Evolutionary conservation across 2,888 invertebrate species (phyloP), one percentile per base, ranked within the genome.

Genomic region (Alentia gelatinosa): DNA sequence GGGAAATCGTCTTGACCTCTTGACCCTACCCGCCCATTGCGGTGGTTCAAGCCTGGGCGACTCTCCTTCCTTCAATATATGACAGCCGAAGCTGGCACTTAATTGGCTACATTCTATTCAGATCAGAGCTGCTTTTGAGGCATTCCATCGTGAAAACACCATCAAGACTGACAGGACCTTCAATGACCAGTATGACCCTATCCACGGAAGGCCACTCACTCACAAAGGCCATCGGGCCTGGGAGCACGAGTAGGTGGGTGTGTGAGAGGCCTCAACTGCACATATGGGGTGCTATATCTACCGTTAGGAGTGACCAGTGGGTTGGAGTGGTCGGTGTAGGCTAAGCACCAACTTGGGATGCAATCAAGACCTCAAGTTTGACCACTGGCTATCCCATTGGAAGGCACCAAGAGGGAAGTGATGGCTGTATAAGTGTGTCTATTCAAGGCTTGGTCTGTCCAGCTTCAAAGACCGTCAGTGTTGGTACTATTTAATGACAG

Each of bases 261-360:
- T 26, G 30, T 30, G 68, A 68, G 68, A 26, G 68, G 12, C 12
- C 30, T 1, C 12, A 12, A 68, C 68, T 68, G 68, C 30, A 68
- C 68, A 68, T 68, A 68, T 68, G 68, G 68, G n/a, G 30, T 3
- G 30, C 5, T 56, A n/a, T 26, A 30, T 47, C 19, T 30, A 68
- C 68, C 68, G 68, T 68, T 68, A 68, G 68, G 26, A 68, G 68
- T 68, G 68, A 68, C 68, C 68, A 68, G 30, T 68, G 33, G 12
- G 30, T 26, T n/a, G 68, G 15, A 68, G 30, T 30, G 68, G 56
- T 12, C 30, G 30, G 68, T 30, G 12, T 19, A 56, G 15, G 68
- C n/a, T 68, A 68, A 68, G 68, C 68, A 68, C 33, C 68, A 68
- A 68, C 68, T 68, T 68, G 68, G 68, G 68, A 68, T 68, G 68